Conservation (phyloP, 2,888 invertebrate species). For the Dynastes hyllus region DNA sequence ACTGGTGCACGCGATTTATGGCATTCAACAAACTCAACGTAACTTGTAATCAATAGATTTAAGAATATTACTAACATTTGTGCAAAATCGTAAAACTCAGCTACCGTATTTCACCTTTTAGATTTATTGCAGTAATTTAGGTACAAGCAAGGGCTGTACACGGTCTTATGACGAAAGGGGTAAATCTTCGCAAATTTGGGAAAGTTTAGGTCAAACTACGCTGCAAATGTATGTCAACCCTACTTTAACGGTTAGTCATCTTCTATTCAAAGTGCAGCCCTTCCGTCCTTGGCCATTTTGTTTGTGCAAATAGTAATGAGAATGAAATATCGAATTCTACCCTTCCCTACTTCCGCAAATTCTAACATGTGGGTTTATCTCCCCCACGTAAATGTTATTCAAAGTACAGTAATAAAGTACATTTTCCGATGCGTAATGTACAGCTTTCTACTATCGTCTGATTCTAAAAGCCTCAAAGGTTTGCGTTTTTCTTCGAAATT, state of each 20-base stretch:
- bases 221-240: slow-evolving; percentile 39
- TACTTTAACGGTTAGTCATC: slow-evolving; percentile 22
- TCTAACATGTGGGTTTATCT: slow-evolving; percentile 26
- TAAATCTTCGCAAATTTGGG: slow-evolving; percentile 32
- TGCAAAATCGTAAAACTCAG: slow-evolving; percentile 19
- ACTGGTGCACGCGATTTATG: too few relatives aligned
- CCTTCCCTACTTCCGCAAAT: slow-evolving; percentile 44
- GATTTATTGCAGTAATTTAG: slow-evolving; percentile 33
- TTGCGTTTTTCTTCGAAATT: slow-evolving; percentile 27
- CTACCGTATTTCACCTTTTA: slow-evolving; percentile 30
- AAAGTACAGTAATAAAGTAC: background rate
- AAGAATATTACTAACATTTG: background rate
- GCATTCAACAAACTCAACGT: background rate
- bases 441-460: background rate
- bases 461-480: slow-evolving; percentile 7
- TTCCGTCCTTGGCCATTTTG: slow-evolving; percentile 37
- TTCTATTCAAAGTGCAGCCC: slow-evolving; percentile 30
- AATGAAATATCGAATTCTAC: slow-evolving; percentile 33
- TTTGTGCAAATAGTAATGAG: slow-evolving; percentile 42
- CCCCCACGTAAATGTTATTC: slow-evolving; percentile 8
- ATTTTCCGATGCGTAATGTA: background rate
- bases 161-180: slow-evolving; percentile 14
- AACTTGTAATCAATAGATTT: background rate
- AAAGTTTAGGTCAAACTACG: slow-evolving; percentile 34
- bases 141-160: background rate